These are phyloP conservation scores for Apodemia zela DNA, from an alignment of 2,888 invertebrate species.

Conservation along the genomic window DNA sequence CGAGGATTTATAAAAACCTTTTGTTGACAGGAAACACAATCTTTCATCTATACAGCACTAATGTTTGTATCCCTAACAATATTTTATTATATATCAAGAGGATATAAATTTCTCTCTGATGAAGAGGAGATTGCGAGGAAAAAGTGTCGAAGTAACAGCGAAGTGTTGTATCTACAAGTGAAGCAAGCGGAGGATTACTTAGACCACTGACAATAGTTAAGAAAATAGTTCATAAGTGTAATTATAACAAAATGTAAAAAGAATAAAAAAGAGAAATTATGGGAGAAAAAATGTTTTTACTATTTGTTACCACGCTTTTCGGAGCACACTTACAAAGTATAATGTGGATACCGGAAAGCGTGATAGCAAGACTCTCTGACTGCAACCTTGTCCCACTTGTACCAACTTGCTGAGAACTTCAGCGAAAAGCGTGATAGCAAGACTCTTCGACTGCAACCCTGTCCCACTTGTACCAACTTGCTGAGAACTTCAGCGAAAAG, in stretches of 20 bases:
- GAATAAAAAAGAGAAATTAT: no score
- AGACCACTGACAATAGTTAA: conserved; percentile 24
- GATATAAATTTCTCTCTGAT: conserved; percentile 43
- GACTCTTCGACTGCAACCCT: no score
- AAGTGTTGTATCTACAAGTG: conserved; percentile 51
- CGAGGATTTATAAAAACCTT: not conserved
- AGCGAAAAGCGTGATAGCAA: no score
- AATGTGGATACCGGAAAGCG: no score
- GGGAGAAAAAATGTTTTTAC: no score
- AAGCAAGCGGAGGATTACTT: conserved; percentile 50
- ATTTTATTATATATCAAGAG: conserved; percentile 78
- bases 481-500: no score
- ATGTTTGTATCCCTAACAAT: conserved; percentile 86
- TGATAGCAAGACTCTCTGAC: no score
- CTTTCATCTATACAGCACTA: conserved; percentile 88
- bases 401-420: no score
- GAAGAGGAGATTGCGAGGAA: conserved; percentile 32
- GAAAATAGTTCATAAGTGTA: not conserved
- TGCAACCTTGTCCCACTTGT: no score
- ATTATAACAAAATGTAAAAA: not conserved
- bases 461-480: no score
- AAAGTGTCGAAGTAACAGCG: conserved; percentile 46
- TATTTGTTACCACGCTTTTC: no score
- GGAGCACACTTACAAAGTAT: no score
- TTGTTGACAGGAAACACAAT: conserved; percentile 84